Evolutionary conservation across 2,888 invertebrate species (phyloP).

Genomic region (Eucera pruinosa): DNA sequence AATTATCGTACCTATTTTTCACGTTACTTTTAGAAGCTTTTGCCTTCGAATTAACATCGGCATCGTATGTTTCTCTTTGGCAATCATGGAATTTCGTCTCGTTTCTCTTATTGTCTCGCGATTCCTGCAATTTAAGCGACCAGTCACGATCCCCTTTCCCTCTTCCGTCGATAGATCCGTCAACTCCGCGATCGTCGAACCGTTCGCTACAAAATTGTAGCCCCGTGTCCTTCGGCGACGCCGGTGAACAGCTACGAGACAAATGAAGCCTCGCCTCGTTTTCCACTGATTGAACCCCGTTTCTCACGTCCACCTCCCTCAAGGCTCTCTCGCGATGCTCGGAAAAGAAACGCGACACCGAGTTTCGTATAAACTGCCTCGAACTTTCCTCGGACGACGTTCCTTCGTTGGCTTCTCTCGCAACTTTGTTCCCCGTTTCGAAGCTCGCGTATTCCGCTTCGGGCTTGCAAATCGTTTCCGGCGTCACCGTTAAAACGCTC

Average conservation of each 20-base stretch:
- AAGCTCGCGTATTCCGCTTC: neutral
- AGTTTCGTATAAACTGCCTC: conserved; percentile 26
- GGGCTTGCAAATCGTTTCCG: conserved; percentile 35
- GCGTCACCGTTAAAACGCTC: conserved; percentile 46
- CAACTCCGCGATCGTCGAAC: neutral
- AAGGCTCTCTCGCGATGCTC: conserved; percentile 21
- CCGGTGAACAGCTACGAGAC: conserved; percentile 27
- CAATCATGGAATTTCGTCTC: no score
- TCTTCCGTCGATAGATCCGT: neutral
- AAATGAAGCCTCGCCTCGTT: neutral
- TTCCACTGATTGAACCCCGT: neutral
- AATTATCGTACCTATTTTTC: no score
- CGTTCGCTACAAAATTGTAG: no score
- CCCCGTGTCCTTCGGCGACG: conserved; percentile 23
- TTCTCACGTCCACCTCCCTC: neutral
- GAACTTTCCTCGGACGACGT: neutral
- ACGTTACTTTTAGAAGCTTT: no score
- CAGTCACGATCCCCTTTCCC: neutral
- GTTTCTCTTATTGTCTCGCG: neutral
- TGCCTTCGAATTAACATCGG: no score
- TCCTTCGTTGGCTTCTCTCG: neutral
- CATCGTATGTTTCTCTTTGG: no score
- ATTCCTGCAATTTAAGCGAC: neutral
- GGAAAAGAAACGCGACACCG: conserved; percentile 44
- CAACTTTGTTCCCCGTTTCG: neutral